These are phyloP conservation scores for Phortica magna DNA, from an alignment of 2,888 invertebrate genomes.

Conservation along the genomic window DNA sequence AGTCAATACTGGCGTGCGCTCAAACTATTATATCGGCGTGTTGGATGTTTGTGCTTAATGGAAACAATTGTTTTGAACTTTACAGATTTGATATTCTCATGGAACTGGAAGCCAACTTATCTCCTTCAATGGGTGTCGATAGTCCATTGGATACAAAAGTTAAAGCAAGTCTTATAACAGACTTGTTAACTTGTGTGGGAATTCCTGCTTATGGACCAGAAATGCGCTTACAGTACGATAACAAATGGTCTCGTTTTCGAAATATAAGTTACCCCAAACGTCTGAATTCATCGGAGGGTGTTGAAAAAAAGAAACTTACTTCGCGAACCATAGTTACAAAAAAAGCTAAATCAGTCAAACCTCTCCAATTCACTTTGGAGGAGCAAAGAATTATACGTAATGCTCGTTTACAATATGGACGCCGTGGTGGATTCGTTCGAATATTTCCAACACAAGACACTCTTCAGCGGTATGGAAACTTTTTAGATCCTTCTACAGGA, in stretches of 20 bases:
- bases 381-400: conserved; percentile 88
- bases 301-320: conserved; percentile 14
- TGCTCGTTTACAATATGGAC: conserved; percentile 87
- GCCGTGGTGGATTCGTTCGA: conserved; percentile 92
- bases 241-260: conserved; percentile 72
- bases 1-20: conserved; percentile 93
- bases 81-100: conserved; percentile 97
- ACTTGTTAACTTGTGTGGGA: conserved; percentile 94
- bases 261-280: conserved; percentile 82
- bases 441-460: conserved; percentile 94
- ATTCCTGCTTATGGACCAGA: conserved; percentile 87
- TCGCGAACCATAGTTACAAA: conserved; percentile 40
- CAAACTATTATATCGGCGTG: conserved; percentile 93
- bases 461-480: conserved; percentile 90
- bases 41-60: conserved; percentile 92
- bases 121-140: conserved; percentile 94
- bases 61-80: conserved; percentile 92
- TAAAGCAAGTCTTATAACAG: conserved; percentile 93
- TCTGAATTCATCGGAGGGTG: conserved; percentile 84
- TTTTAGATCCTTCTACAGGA: conserved; percentile 86
- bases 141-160: conserved; percentile 95
- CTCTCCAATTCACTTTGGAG: conserved; percentile 82
- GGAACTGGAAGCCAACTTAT: conserved; percentile 95
- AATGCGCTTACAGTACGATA: conserved; percentile 78
- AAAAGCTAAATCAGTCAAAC: conserved; percentile 50